These are phyloP conservation scores for Luscinia megarhynchos DNA, from an alignment of 2,797 vertebrate species.

Conservation along the genomic window DNA sequence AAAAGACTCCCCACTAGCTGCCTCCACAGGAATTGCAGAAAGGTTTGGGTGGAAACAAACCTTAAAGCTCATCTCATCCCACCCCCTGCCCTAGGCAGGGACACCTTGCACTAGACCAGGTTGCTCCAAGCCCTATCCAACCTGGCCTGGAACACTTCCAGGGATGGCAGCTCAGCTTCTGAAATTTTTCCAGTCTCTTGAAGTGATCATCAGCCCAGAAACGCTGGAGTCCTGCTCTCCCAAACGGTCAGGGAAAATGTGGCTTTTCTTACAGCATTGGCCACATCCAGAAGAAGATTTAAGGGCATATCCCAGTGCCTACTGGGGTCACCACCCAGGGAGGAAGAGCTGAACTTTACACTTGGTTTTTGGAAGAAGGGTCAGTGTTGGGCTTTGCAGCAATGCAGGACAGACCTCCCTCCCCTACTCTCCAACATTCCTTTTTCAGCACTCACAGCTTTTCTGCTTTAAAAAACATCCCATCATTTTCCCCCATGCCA, in stretches of 20 bases:
- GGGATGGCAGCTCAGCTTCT: neutral
- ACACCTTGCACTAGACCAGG: neutral
- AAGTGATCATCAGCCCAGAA: neutral
- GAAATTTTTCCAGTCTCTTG: neutral
- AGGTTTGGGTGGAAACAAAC: neutral
- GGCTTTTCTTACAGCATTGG: neutral
- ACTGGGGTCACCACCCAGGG: neutral
- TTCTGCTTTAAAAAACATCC: neutral
- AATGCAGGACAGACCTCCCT: neutral
- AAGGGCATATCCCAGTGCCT: neutral
- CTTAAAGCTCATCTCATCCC: neutral
- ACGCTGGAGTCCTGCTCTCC: neutral
- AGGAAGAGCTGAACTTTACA: neutral
- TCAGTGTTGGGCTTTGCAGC: neutral
- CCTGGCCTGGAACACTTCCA: neutral
- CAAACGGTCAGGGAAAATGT: accelerated
- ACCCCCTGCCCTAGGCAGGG: neutral
- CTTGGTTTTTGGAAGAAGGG: neutral
- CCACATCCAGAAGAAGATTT: neutral
- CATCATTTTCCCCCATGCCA: neutral
- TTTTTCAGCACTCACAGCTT: neutral
- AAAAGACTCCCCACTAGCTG: neutral
- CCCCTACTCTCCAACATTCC: neutral
- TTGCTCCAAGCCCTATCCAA: neutral
- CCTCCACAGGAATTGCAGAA: neutral